Evolutionary conservation across 2,888 invertebrate species (phyloP), one percentile per base, ranked within the genome.

Genomic region (Ornithoptera alexandrae): DNA sequence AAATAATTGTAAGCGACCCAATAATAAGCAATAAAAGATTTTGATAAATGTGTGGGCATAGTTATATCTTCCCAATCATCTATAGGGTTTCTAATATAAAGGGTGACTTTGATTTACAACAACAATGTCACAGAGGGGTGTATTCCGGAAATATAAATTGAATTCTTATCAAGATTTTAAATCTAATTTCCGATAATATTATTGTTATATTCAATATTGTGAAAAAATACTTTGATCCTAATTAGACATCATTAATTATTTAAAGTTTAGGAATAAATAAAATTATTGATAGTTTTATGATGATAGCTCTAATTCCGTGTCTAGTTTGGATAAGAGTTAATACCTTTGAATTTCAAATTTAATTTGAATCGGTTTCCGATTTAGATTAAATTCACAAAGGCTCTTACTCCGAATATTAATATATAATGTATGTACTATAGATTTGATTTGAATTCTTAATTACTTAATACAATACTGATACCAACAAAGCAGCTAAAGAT

Each of bases 51-150:
- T 81, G 79, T 78, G 81, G 80, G 79, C 74, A 76, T 73, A 74
- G 74, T 70, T 74, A 75, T 72, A 65, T 71, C 82, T 81, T 82
- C 77, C 78, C 74, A 72, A 82, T 82, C 82, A 58, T 10, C 50
- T 46, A 67, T 71, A 67, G 74, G 77, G 78, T 77, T 76, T 74
- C 79, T 78, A 80, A 79, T 76, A 73, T 68, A 77, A 75, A 78
- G 84, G 84, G 85, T 83, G 82, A 79, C 82, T 84, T 84, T 87
- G 88, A 90, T 90, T 89, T 88, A 85, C 87, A 89, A 84, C 88
- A 86, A 85, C 84, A 84, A 78, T 78, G 79, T 81, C 77, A 77
- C 72, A 78, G 79, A 82, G 81, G 75, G 74, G 73, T 73, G 39
- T 24, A 61, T 68, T 71, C 81, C 80, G 80, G 85, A 87, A 85